Percentiles rank a stretch among this genome's conserved stretches.
Conservation (phyloP, 2,797 vertebrate species). For the Cryptoprocta ferox region DNA sequence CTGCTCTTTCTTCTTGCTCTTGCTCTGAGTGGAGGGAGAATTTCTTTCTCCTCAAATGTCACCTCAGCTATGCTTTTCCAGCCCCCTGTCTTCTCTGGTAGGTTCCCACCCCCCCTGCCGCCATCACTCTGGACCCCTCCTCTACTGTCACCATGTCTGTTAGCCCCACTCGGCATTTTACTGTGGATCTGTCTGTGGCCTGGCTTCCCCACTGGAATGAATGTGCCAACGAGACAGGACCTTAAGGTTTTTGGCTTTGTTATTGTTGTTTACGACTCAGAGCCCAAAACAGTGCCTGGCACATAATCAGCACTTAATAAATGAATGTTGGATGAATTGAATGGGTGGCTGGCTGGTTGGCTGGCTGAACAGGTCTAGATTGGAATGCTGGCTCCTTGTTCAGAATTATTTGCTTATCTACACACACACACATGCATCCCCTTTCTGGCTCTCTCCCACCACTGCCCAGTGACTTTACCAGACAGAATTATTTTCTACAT, state of each 20-base stretch:
- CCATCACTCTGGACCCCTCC: not conserved
- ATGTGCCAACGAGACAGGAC: no score
- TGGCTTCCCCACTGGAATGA: not conserved
- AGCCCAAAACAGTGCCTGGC: not conserved
- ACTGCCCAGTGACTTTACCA: not conserved
- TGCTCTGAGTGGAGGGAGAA: not conserved
- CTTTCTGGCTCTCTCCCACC: not conserved
- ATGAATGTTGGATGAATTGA: not conserved
- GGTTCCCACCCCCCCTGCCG: no score
- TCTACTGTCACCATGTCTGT: not conserved
- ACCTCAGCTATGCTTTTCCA: not conserved
- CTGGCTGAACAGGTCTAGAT: not conserved
- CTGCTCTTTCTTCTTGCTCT: not conserved
- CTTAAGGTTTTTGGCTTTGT: not conserved
- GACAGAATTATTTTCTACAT: not conserved
- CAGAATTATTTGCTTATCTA: not conserved
- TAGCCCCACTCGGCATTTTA: not conserved
- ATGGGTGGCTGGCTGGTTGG: not conserved
- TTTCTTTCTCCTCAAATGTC: not conserved
- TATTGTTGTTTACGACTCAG: not conserved
- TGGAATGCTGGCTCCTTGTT: not conserved
- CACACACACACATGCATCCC: rapidly evolving
- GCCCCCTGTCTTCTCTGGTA: rapidly evolving
- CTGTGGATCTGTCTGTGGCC: not conserved
- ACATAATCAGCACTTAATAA: not conserved